Conservation (phyloP, 2,888 invertebrate species). For the Nomada ruficornis region DNA sequence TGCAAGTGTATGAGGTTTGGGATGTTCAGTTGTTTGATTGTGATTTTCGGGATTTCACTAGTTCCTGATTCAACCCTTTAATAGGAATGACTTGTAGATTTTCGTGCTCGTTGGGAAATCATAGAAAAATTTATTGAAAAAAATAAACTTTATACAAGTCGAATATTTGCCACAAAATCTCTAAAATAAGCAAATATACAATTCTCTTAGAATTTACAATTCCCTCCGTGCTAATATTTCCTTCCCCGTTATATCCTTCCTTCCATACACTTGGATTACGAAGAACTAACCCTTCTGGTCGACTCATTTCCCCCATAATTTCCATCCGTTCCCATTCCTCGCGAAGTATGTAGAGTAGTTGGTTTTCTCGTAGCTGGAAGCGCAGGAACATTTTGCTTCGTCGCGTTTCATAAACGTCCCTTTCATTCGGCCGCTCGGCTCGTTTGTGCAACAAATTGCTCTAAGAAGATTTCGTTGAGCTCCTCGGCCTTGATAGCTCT, state of each 20-base stretch:
- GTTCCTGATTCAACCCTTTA: no score
- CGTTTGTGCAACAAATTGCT: conserved; percentile 78
- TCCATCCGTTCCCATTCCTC: conserved; percentile 8
- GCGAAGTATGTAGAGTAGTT: conserved; percentile 6
- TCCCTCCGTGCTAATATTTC: background rate
- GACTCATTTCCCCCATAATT: conserved; percentile 24
- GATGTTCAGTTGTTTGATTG: no score
- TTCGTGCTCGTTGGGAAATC: no score
- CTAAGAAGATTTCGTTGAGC: conserved; percentile 75
- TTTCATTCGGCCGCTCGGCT: conserved; percentile 70
- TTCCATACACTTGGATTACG: background rate
- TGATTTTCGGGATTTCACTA: no score
- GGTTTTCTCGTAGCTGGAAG: conserved; percentile 16
- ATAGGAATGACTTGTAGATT: no score
- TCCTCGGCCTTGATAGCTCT: conserved; percentile 60
- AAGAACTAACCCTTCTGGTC: conserved; percentile 2
- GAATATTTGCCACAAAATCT: no score
- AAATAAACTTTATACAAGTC: no score
- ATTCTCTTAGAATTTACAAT: background rate
- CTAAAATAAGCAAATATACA: no score
- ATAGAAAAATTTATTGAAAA: no score
- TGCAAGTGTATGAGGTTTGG: no score
- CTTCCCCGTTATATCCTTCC: background rate
- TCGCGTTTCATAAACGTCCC: conserved; percentile 72
- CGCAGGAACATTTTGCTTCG: conserved; percentile 58